These are phyloP conservation scores for Anguilla pacifica DNA, from an alignment of 2,797 vertebrate species.

Conservation along the genomic window DNA sequence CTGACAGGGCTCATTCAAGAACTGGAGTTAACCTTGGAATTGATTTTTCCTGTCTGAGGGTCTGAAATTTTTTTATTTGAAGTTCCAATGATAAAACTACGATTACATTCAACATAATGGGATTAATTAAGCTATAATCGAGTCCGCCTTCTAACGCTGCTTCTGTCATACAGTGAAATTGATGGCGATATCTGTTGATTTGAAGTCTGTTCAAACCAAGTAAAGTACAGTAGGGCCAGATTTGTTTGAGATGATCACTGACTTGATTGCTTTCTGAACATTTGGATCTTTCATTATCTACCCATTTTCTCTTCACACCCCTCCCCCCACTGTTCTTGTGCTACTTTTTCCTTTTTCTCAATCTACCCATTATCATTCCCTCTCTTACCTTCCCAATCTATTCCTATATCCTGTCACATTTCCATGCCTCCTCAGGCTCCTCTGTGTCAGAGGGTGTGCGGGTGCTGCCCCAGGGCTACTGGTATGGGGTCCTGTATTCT, in stretches of 20 bases:
- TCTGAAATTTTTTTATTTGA: no score
- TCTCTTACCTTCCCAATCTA: not conserved
- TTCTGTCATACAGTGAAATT: not conserved
- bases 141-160: not conserved
- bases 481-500: conserved; percentile 77
- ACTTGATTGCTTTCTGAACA: not conserved
- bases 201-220: not conserved
- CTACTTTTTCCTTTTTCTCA: not conserved
- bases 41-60: no score
- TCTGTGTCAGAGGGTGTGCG: conserved; percentile 34
- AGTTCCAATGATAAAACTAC: no score
- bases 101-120: no score
- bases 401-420: not conserved
- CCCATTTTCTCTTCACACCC: not conserved
- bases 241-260: not conserved
- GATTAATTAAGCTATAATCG: no score
- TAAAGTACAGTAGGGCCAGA: not conserved
- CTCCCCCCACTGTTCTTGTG: not conserved
- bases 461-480: conserved; percentile 76
- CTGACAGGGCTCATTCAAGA: no score
- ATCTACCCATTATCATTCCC: not conserved
- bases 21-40: no score
- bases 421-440: conserved; percentile 13
- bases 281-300: not conserved
- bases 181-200: not conserved